Evolutionary conservation across 2,113 vertebrate species (phyloP).

Genomic region (Grantiella picta): DNA sequence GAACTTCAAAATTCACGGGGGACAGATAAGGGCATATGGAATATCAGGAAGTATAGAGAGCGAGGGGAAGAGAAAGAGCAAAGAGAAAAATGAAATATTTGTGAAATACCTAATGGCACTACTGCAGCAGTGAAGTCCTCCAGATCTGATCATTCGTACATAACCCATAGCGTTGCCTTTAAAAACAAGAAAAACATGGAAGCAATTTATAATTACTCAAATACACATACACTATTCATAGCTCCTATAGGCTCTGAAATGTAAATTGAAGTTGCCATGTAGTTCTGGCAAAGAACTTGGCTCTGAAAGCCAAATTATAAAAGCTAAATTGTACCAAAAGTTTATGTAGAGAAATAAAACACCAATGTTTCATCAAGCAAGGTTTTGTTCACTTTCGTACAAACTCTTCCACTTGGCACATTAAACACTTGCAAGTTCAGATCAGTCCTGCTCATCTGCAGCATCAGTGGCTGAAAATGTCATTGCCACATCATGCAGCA

Average conservation of each 20-base stretch:
- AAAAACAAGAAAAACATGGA: constrained; percentile 18
- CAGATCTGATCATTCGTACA: constrained; percentile 96
- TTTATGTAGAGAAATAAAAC: background rate
- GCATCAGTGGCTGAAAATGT: background rate
- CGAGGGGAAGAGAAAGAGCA: background rate
- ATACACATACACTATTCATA: background rate
- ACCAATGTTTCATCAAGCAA: background rate
- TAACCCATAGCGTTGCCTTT: constrained; percentile 98
- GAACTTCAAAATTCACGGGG: background rate
- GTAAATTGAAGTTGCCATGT: background rate
- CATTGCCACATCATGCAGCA: background rate
- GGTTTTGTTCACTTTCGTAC: rapidly evolving
- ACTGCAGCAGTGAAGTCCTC: constrained; percentile 97
- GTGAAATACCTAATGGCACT: constrained; percentile 91
- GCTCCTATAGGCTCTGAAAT: background rate
- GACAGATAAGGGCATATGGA: background rate
- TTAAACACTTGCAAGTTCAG: background rate
- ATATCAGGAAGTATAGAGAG: background rate
- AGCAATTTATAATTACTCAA: background rate
- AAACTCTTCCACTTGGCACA: background rate
- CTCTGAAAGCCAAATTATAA: background rate
- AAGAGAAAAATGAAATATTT: background rate
- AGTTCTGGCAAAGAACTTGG: background rate
- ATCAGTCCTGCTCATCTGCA: background rate
- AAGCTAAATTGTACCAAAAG: background rate